These are phyloP conservation scores for Dioctria rufipes DNA, from an alignment of 2,888 invertebrate species.

Conservation along the genomic window DNA sequence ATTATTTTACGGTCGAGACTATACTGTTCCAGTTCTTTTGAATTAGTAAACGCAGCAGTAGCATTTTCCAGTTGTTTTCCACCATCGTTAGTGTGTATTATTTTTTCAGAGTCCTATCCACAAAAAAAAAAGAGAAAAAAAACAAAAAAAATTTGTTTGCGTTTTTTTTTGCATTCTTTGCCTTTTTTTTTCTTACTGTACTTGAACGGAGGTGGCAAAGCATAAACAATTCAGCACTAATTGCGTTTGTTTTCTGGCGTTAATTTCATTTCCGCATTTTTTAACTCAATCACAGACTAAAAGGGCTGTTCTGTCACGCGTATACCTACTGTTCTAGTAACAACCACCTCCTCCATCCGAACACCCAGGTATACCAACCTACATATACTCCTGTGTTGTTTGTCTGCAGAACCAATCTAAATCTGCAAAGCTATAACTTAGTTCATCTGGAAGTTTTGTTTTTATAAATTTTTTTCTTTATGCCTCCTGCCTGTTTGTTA, in stretches of 20 bases:
- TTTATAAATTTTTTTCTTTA: slow-evolving; percentile 30
- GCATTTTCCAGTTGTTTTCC: too few relatives aligned
- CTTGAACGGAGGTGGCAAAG: slow-evolving; percentile 56
- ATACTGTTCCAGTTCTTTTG: neutral
- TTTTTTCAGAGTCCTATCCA: too few relatives aligned
- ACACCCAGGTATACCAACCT: too few relatives aligned
- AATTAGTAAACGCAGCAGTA: neutral
- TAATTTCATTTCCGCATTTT: slow-evolving; percentile 59
- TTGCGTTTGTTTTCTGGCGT: slow-evolving; percentile 58
- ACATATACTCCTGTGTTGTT: too few relatives aligned
- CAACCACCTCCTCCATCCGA: too few relatives aligned
- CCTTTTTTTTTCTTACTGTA: neutral
- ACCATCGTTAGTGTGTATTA: too few relatives aligned
- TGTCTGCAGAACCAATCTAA: too few relatives aligned
- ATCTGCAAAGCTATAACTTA: too few relatives aligned
- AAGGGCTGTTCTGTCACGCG: slow-evolving; percentile 39
- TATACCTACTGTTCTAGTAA: slow-evolving; percentile 19
- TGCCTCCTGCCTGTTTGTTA: neutral
- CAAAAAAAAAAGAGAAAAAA: too few relatives aligned
- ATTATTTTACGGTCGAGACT: too few relatives aligned
- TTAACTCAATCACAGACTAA: slow-evolving; percentile 48
- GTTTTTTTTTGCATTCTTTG: neutral
- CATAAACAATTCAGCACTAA: slow-evolving; percentile 56
- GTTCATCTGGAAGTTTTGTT: slow-evolving; percentile 9
- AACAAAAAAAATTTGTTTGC: too few relatives aligned